Percentiles rank a stretch among this genome's conserved stretches.
These are phyloP conservation scores for Egretta garzetta DNA, from an alignment of 2,113 vertebrate species.

Conservation along the genomic window DNA sequence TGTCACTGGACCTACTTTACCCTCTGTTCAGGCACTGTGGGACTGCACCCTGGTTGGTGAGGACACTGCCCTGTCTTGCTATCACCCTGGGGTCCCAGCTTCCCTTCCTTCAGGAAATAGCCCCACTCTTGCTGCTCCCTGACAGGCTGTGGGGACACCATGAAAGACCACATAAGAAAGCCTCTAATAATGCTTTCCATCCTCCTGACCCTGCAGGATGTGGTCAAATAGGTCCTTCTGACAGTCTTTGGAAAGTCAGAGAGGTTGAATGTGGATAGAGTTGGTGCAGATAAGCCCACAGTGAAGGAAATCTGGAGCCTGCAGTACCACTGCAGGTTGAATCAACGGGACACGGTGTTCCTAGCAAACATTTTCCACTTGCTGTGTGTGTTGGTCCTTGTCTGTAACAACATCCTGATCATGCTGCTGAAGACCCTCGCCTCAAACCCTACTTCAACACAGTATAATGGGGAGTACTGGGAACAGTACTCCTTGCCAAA, in stretches of 20 bases:
- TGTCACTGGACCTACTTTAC: neutral
- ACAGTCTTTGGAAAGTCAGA: neutral
- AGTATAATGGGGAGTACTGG: neutral
- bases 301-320: neutral
- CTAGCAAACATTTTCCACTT: neutral
- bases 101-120: neutral
- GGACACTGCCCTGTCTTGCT: neutral
- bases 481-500: neutral
- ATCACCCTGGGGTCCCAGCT: no score
- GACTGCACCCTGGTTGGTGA: neutral
- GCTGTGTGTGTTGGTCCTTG: neutral
- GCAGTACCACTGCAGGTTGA: neutral
- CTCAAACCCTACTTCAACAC: neutral
- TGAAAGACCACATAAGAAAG: neutral
- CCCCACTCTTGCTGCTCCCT: neutral
- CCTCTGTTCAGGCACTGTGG: neutral
- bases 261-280: neutral
- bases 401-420: neutral
- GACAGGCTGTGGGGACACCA: neutral
- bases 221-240: neutral
- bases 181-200: neutral
- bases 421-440: neutral
- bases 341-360: rapidly evolving
- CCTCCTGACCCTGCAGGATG: neutral
- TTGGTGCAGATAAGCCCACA: neutral